Evolutionary conservation across 2,113 vertebrate genomes (phyloP).

Genomic region (Notothenia coriiceps): DNA sequence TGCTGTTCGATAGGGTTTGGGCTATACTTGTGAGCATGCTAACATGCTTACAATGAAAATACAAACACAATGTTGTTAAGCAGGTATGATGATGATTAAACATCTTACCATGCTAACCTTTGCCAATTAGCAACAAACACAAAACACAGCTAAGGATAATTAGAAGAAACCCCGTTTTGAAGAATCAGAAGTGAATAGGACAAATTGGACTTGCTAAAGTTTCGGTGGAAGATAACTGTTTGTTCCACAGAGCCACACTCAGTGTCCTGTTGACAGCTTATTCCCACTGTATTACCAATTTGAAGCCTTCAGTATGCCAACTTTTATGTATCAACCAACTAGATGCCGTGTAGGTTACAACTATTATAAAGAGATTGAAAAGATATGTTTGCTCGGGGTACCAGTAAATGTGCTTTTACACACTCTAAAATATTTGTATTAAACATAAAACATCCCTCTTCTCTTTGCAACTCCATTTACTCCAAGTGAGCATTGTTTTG

Average conservation of each 20-base stretch:
- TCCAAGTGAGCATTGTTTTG: conserved; percentile 25
- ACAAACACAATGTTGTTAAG: neutral
- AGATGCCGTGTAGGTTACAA: neutral
- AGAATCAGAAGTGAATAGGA: neutral
- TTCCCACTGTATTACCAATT: neutral
- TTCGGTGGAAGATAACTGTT: neutral
- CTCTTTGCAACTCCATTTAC: conserved; percentile 38
- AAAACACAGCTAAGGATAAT: too few relatives aligned
- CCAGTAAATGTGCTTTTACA: neutral
- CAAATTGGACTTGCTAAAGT: too few relatives aligned
- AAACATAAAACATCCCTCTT: conserved; percentile 28
- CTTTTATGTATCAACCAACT: neutral
- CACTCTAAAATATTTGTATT: neutral
- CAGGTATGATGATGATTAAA: neutral
- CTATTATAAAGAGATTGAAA: neutral
- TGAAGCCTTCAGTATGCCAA: too few relatives aligned
- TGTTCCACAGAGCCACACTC: neutral
- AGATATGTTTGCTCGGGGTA: neutral
- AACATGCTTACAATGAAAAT: neutral
- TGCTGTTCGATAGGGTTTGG: too few relatives aligned
- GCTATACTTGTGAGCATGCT: neutral
- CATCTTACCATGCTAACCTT: too few relatives aligned
- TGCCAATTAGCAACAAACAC: too few relatives aligned
- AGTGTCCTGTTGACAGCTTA: neutral
- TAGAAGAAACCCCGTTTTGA: too few relatives aligned